phyloP scores from a whole-genome alignment of 1,140 invertebrate genomes.

The Drosophila repleta region DNA sequence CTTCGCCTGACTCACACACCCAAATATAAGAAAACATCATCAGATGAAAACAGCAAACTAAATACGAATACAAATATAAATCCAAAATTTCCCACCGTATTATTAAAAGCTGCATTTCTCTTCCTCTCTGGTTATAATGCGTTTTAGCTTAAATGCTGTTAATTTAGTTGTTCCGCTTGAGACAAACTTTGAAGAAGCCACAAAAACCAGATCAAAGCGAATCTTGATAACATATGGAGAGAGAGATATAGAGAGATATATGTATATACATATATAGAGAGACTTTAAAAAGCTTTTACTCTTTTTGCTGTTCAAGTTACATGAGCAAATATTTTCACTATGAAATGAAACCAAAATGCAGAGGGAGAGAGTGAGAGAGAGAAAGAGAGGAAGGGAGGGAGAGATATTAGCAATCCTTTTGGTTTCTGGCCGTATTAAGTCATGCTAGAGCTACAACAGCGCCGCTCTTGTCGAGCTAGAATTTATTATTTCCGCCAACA shows the following conservation, averaged over 20 bases:
- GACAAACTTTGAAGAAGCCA: conserved; percentile 3
- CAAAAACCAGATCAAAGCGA: conserved; percentile 32
- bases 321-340: conserved; percentile 42
- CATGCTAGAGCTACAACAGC: conserved; percentile 34
- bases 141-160: conserved; percentile 58
- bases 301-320: conserved; percentile 44
- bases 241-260: not conserved
- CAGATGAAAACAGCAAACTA: not conserved
- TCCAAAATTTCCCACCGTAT: conserved; percentile 37
- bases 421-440: conserved; percentile 37
- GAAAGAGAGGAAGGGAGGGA: not conserved
- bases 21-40: conserved; percentile 14
- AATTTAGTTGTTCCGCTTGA: conserved; percentile 65
- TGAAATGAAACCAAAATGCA: conserved; percentile 39
- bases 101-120: conserved; percentile 13
- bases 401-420: conserved; percentile 45
- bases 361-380: no score
- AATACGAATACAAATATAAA: conserved; percentile 8
- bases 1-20: conserved; percentile 21
- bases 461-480: conserved; percentile 54
- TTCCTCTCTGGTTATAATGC: conserved; percentile 35
- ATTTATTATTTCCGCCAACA: conserved; percentile 68
- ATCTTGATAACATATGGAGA: conserved; percentile 41
- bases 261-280: not conserved
- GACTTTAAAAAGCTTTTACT: conserved; percentile 21